Evolutionary conservation across 2,113 vertebrate species (phyloP).

Genomic region (Silurus meridionalis): DNA sequence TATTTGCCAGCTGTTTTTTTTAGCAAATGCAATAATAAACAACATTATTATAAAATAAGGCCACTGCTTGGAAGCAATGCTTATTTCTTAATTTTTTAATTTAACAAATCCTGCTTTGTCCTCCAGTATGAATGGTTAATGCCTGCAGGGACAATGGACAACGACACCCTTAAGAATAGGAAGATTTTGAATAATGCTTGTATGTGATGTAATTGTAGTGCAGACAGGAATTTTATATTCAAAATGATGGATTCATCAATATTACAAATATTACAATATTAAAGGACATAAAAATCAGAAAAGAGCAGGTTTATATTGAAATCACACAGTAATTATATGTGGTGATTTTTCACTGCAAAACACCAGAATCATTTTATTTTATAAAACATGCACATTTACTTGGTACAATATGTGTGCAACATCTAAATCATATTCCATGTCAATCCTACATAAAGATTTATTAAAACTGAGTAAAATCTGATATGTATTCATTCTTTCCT

Average conservation of each 20-base stretch:
- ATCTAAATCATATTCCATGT: background rate
- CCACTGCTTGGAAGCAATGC: background rate
- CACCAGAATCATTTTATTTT: background rate
- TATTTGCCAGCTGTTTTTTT: background rate
- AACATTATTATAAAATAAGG: background rate
- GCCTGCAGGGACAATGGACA: background rate
- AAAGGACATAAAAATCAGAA: background rate
- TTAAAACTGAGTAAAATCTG: background rate
- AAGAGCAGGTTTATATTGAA: background rate
- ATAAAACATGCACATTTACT: background rate
- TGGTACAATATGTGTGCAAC: background rate
- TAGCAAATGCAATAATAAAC: background rate
- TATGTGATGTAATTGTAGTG: background rate
- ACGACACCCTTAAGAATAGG: background rate
- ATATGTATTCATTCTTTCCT: background rate
- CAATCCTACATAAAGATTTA: background rate
- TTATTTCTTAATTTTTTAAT: background rate
- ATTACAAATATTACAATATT: background rate
- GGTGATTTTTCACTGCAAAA: background rate
- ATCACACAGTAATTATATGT: background rate
- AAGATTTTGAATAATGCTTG: background rate
- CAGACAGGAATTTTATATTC: background rate
- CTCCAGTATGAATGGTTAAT: background rate
- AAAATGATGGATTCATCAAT: background rate
- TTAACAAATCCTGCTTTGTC: background rate